Conservation (phyloP, 2,888 invertebrate species). For the Heliothis peltigera region DNA sequence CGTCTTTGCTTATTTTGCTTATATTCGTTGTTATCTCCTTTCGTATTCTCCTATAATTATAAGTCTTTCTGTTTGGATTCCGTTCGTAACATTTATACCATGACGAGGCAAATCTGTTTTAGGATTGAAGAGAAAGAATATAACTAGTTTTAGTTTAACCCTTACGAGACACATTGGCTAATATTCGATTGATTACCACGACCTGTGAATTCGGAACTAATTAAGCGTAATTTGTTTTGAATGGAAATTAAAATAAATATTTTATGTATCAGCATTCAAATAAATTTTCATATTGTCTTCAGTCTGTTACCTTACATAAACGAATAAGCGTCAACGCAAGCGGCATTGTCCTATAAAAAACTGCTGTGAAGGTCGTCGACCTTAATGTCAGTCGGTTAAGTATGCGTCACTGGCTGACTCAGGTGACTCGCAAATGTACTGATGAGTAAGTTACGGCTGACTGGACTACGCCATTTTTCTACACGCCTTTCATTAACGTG, state of each 20-base stretch:
- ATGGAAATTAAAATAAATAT: not conserved
- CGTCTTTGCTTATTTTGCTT: not conserved
- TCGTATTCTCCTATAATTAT: too few species aligned
- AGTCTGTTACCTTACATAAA: conserved; percentile 42
- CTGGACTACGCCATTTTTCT: conserved; percentile 31
- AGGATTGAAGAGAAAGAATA: not conserved
- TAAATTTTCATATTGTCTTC: conserved; percentile 19
- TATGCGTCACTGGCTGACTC: conserved; percentile 65
- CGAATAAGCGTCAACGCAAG: conserved; percentile 40
- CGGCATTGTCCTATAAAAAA: conserved; percentile 53
- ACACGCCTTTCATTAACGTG: conserved; percentile 14
- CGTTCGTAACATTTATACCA: not conserved
- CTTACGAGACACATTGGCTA: not conserved
- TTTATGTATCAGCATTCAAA: conserved; percentile 11
- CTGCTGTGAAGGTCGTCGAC: conserved; percentile 60
- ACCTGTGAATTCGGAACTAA: not conserved
- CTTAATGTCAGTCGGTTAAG: conserved; percentile 55
- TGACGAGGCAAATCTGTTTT: not conserved
- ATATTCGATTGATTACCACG: not conserved
- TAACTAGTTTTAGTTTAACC: not conserved
- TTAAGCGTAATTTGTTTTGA: not conserved
- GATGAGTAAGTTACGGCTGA: conserved; percentile 44
- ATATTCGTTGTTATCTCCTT: too few species aligned
- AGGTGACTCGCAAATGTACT: conserved; percentile 56
- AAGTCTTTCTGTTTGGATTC: too few species aligned